phyloP scores from a whole-genome alignment of 2,888 invertebrate genomes.

The Coecobrya sp. region DNA sequence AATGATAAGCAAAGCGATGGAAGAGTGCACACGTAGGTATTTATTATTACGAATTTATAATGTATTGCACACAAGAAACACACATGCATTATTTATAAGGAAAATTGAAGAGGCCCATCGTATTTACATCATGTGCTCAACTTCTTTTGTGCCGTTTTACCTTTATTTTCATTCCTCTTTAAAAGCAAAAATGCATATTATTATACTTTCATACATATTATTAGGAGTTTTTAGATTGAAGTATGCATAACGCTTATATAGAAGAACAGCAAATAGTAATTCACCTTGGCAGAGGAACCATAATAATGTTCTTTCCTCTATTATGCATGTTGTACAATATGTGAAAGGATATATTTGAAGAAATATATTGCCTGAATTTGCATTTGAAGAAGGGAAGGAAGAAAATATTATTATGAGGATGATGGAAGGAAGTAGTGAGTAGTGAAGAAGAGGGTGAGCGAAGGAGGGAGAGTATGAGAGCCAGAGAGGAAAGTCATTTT shows the following conservation, averaged over 20 bases:
- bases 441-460: not conserved
- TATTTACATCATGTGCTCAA: constrained; percentile 34
- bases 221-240: not conserved
- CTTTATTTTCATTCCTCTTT: not conserved
- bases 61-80: constrained; percentile 45
- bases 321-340: not conserved
- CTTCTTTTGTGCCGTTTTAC: constrained; percentile 28
- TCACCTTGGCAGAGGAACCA: constrained; percentile 22
- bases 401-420: constrained; percentile 48
- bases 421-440: constrained; percentile 38
- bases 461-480: not conserved
- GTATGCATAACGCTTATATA: not conserved
- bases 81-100: constrained; percentile 66
- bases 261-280: not conserved
- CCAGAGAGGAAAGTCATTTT: constrained; percentile 64
- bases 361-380: constrained; percentile 65
- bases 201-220: not conserved
- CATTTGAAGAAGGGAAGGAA: constrained; percentile 58
- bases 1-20: too few species aligned
- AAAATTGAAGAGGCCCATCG: constrained; percentile 64
- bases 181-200: not conserved
- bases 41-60: constrained; percentile 38
- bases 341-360: not conserved
- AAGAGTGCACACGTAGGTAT: too few species aligned
- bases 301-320: constrained; percentile 12